Conservation (phyloP, 2,113 vertebrate species). For the Megalops atlanticus region DNA sequence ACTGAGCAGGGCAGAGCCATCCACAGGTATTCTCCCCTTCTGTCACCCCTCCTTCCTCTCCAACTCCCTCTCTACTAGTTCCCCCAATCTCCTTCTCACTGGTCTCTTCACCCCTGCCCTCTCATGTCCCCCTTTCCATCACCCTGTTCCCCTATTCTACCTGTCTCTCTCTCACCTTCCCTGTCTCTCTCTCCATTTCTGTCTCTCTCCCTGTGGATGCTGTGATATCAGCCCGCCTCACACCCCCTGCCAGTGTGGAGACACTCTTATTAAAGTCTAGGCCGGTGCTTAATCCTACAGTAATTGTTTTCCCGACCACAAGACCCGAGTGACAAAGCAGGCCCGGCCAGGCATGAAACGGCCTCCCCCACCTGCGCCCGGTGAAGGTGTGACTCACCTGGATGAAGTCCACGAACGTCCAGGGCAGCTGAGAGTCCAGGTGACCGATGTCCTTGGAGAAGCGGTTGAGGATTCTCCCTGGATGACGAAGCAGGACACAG, state of each 20-base stretch:
- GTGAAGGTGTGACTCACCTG: conserved; percentile 80
- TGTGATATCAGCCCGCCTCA: conserved; percentile 63
- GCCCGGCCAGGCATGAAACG: conserved; percentile 77
- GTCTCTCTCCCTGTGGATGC: conserved; percentile 70
- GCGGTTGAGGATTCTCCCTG: conserved; percentile 91
- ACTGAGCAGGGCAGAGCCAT: conserved; percentile 75
- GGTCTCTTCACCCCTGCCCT: conserved; percentile 42
- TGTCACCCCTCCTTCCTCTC: conserved; percentile 26
- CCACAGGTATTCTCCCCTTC: too few species aligned
- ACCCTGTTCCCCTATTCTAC: conserved; percentile 24
- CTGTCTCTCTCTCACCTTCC: conserved; percentile 46
- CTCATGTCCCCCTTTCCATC: conserved; percentile 41
- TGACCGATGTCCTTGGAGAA: conserved; percentile 94
- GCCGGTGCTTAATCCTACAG: conserved; percentile 71
- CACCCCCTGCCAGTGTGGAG: conserved; percentile 80
- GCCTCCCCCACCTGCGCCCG: conserved; percentile 60
- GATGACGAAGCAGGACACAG: too few species aligned
- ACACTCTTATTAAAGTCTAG: conserved; percentile 74
- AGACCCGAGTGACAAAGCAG: conserved; percentile 71
- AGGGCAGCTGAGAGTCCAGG: conserved; percentile 87
- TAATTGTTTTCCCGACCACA: conserved; percentile 79
- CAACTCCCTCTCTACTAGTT: conserved; percentile 33
- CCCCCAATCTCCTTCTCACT: conserved; percentile 25
- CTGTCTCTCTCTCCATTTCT: conserved; percentile 54
- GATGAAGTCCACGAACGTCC: conserved; percentile 87